Evolutionary conservation across 1,140 invertebrate species (phyloP), one percentile per base, ranked within the genome.

Genomic region (Drosophila miranda): DNA sequence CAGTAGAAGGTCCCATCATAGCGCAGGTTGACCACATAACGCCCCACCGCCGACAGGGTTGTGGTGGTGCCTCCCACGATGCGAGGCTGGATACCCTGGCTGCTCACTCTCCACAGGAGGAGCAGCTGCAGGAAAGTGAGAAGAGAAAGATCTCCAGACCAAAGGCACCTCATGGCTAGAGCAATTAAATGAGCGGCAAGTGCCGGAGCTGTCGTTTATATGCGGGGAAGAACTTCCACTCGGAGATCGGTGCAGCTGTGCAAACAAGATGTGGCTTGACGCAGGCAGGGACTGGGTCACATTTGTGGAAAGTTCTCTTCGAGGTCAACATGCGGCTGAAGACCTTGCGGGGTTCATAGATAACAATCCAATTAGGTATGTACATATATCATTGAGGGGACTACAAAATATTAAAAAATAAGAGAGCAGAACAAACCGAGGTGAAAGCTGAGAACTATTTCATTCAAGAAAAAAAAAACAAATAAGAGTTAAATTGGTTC

Each of bases 41-140:
- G 72, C 21, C 75, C 78, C n/a, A 78, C 71, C 0, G 45, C 30
- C 8, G 59, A 55, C 42, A 70, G 69, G 13, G 67, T 60, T 41
- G 78, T 86, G 6, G 62, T 23, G 19, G 38, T 54, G 16, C 84
- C 84, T 0, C 73, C 76, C 13, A 88, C 71, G 52, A 88, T 76
- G 16, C 72, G 59, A 0, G 68, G 70, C 44, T 82, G 48, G 5
- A 80, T 7, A 3, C 16, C 28, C 16, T 75, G 59, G 4, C 23
- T 13, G 14, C 13, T 7, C 14, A 16, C 9, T 9, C 8, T 0
- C 13, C 11, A 28, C 1, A 30, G 28, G 6, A 44, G 23, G 2
- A 41, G 6, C 7, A 61, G 30, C n/a, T 41, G 8, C 6, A 59
- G 34, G 6, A 56, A 11, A 0, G 62, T 28, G n/a, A 67, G 16